Percentiles rank a stretch among this genome's conserved stretches.
These are phyloP conservation scores for Hippocampus kuda DNA, from an alignment of 2,797 vertebrate genomes.

Conservation along the genomic window DNA sequence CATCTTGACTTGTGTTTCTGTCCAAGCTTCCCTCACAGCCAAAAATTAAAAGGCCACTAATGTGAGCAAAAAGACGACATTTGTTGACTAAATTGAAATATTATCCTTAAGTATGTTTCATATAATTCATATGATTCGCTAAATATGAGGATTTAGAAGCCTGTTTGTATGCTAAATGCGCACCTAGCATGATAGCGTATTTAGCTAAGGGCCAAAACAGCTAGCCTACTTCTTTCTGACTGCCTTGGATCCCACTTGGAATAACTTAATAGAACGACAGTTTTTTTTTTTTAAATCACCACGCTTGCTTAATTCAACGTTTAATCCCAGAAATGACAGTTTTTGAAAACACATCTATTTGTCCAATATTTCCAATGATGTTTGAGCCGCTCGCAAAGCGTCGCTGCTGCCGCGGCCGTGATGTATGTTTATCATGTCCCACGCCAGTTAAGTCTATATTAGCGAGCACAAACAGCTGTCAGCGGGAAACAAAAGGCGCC, in stretches of 20 bases:
- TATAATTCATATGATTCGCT: neutral
- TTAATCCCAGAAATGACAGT: slow-evolving; percentile 12
- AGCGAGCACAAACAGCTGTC: slow-evolving; percentile 35
- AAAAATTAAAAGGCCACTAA: neutral
- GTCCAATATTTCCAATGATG: slow-evolving; percentile 7
- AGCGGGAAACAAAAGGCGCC: slow-evolving; percentile 36
- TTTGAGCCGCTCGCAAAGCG: slow-evolving; percentile 7
- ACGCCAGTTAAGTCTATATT: slow-evolving; percentile 23
- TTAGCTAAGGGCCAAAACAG: neutral
- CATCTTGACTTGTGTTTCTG: neutral
- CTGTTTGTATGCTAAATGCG: neutral
- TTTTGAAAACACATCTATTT: slow-evolving; percentile 6
- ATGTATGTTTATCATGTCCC: slow-evolving; percentile 26
- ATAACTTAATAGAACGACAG: neutral
- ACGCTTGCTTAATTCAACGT: slow-evolving; percentile 7
- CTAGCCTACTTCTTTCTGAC: neutral
- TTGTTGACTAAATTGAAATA: neutral
- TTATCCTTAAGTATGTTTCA: no score
- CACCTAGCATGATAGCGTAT: neutral
- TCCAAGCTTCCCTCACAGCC: neutral
- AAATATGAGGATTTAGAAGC: neutral
- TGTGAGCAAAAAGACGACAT: neutral
- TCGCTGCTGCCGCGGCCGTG: neutral
- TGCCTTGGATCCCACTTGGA: neutral
- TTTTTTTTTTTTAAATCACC: neutral